Percentiles rank a stretch among this genome's conserved stretches.
Evolutionary conservation across 2,888 invertebrate genomes (phyloP).

Genomic region (Metacarcinus magister): DNA sequence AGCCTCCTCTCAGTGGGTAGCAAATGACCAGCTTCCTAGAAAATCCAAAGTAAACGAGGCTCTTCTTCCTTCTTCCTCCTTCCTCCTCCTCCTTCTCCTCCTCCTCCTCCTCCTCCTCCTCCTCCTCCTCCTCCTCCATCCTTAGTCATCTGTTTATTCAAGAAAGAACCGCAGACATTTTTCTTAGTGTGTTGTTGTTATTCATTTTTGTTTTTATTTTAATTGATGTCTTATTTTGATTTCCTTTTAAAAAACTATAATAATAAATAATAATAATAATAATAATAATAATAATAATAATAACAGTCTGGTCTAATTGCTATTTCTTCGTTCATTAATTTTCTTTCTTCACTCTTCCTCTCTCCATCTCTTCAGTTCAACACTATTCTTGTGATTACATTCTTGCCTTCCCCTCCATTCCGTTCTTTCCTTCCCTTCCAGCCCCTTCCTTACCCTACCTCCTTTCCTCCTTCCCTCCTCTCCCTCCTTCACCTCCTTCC

Average conservation of each 20-base stretch:
- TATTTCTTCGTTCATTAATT: neutral
- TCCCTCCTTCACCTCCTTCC: neutral
- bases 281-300: neutral
- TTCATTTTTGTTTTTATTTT: neutral
- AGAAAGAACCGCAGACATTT: neutral
- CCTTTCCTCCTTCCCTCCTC: constrained; percentile 43
- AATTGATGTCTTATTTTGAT: neutral
- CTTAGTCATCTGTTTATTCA: neutral
- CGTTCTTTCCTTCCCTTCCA: neutral
- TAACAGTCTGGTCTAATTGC: neutral
- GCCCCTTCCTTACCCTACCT: neutral
- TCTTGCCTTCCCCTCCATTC: neutral
- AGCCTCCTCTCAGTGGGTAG: neutral
- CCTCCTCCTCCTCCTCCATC: neutral
- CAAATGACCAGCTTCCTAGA: neutral
- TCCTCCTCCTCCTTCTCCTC: neutral
- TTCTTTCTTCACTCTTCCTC: too few relatives aligned
- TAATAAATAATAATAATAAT: neutral
- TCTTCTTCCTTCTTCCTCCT: neutral
- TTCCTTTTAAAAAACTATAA: neutral
- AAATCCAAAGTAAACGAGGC: neutral
- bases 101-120: neutral
- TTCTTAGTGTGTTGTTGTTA: neutral
- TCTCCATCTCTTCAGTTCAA: too few relatives aligned
- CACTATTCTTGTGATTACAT: too few relatives aligned